These are phyloP conservation scores for Dynastes maya DNA, from an alignment of 2,888 invertebrate species.

Conservation along the genomic window DNA sequence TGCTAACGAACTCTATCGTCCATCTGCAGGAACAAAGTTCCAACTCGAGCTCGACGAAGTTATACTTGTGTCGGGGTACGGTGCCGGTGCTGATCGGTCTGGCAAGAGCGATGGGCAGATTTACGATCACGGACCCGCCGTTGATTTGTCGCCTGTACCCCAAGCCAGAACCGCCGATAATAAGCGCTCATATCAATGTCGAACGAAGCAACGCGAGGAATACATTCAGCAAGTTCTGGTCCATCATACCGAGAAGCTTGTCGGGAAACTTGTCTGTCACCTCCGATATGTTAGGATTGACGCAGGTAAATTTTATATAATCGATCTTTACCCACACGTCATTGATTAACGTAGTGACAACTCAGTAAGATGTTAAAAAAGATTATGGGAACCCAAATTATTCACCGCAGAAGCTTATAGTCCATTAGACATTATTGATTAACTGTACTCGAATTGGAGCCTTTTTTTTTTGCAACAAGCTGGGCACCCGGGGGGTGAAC, in stretches of 20 bases:
- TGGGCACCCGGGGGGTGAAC: too few relatives aligned
- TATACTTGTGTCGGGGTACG: constrained; percentile 88
- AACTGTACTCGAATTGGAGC: too few relatives aligned
- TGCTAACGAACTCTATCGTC: constrained; percentile 80
- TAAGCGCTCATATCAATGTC: constrained; percentile 70
- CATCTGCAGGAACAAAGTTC: constrained; percentile 67
- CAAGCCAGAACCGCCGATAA: constrained; percentile 77
- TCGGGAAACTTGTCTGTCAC: constrained; percentile 87
- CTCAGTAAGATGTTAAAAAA: too few relatives aligned
- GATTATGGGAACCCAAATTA: too few relatives aligned
- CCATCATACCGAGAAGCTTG: constrained; percentile 93
- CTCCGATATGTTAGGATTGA: constrained; percentile 68
- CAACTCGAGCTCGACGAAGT: constrained; percentile 67
- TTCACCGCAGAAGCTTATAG: too few relatives aligned
- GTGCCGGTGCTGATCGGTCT: constrained; percentile 92
- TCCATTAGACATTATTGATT: too few relatives aligned
- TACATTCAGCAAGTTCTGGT: constrained; percentile 83
- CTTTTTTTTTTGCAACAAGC: too few relatives aligned
- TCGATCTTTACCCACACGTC: too few relatives aligned
- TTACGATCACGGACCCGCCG: constrained; percentile 84
- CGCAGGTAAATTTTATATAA: constrained; percentile 58
- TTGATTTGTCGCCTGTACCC: constrained; percentile 90
- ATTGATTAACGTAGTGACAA: too few relatives aligned
- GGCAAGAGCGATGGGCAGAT: constrained; percentile 92
- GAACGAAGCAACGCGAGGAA: constrained; percentile 71